Base-by-base conservation (phyloP, 1,140 invertebrate species). In the Ostrea edulis region DNA sequence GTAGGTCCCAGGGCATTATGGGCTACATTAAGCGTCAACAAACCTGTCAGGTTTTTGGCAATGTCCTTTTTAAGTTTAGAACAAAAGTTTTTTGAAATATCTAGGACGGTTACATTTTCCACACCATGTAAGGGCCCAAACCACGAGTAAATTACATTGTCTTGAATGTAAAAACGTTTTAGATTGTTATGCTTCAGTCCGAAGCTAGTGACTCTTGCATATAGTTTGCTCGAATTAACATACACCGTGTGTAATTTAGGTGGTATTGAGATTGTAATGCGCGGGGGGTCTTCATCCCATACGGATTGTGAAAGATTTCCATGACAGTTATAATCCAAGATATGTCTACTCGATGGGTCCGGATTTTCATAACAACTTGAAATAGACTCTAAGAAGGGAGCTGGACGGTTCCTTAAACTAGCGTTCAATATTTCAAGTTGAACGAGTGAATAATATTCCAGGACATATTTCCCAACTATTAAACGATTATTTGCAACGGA, bases 21-120 rank as follows among this genome's bases (percentile, higher is more conserved):
- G 3, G 22, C 25, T 35, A 77, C 9, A 29, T 77, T 77, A 29
- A 77, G 68, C 29, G 9, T 77, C 22, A 22, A 25, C 14, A 77
- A 77, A 12, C 25, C 25, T 9, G 68, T 22, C 12, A 77, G 9
- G 35, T 25, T 35, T 29, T 29, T 12, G 29, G 25, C 25, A 29
- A 77, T 14, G 8, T 22, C 8, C 2, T 77, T 77, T 29, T 12
- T 35, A 12, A 77, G 25, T 25, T 77, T 77, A 4, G 22, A 25
- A 77, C 68, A 77, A 77, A 77, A 77, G 25, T 77, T 77, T 25
- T 25, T 77, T 29, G 68, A 77, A 9, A 77, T 29, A 14, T 77
- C 68, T 9, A 77, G 11, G 12, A 29, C 68, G 8, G 68, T 77
- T 29, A 77, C 29, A 35, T 77, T 77, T 77, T 77, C 68, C 14